phyloP scores from a whole-genome alignment of 2,797 vertebrate genomes.

The Lacerta bilineata region DNA sequence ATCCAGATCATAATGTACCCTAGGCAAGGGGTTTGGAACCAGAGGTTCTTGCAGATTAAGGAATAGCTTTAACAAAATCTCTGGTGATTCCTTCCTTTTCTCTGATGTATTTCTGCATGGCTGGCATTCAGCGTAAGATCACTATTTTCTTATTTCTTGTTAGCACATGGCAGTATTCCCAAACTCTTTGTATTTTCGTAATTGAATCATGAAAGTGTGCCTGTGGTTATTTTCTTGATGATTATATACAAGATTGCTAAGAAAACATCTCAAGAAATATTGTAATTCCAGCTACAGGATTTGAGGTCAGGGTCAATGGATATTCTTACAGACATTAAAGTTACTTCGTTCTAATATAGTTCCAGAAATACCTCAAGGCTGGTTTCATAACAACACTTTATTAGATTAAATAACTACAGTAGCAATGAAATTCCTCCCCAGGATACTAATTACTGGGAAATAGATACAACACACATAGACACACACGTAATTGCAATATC shows the following conservation, averaged over 20 bases:
- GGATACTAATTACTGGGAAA: conserved; percentile 68
- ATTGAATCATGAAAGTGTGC: background rate
- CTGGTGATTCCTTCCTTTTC: background rate
- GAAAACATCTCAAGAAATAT: conserved; percentile 13
- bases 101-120: background rate
- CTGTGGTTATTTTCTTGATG: conserved; percentile 13
- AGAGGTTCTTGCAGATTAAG: background rate
- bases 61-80: background rate
- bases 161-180: background rate
- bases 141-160: background rate
- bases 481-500: conserved; percentile 14
- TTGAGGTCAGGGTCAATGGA: conserved; percentile 54
- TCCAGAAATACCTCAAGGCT: conserved; percentile 59
- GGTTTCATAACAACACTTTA: conserved; percentile 61
- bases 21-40: background rate
- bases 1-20: background rate
- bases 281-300: conserved; percentile 41
- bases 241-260: background rate
- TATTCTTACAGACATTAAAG: conserved; percentile 66
- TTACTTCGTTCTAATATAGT: conserved; percentile 70
- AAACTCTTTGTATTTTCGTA: conserved; percentile 15
- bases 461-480: conserved; percentile 23
- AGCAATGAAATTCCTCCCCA: conserved; percentile 65
- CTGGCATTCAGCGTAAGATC: background rate
- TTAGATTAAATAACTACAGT: conserved; percentile 68